A percentile compares a stretch with the other conserved stretches of the same genome.
These are phyloP conservation scores for Agrochola macilenta DNA, from an alignment of 2,888 invertebrate species.

Conservation along the genomic window DNA sequence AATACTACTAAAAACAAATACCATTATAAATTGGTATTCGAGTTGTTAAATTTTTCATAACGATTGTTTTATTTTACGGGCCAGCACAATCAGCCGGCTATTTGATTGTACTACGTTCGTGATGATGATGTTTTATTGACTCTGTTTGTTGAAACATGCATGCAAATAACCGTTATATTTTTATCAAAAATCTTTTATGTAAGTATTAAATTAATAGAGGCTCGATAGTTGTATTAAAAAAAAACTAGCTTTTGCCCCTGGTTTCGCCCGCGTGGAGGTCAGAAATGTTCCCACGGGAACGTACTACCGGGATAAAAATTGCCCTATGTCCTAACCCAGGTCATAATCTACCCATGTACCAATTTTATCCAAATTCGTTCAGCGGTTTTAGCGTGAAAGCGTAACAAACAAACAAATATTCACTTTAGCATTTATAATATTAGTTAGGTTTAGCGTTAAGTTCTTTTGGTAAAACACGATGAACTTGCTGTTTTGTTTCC, in stretches of 20 bases:
- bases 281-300: no score
- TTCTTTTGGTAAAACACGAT: neutral
- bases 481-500: neutral
- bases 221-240: neutral
- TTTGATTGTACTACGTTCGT: conserved; percentile 75
- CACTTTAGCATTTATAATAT: no score
- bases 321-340: no score
- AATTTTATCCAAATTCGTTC: no score
- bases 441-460: neutral
- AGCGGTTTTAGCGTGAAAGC: no score
- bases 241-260: no score
- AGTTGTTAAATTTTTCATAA: conserved; percentile 50
- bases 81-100: conserved; percentile 73
- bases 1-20: conserved; percentile 36
- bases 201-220: neutral
- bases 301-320: no score
- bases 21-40: conserved; percentile 41
- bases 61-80: conserved; percentile 66
- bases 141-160: conserved; percentile 54
- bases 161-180: conserved; percentile 44
- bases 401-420: no score
- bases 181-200: conserved; percentile 5
- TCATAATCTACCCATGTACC: no score
- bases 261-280: no score
- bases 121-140: conserved; percentile 75